Conservation (phyloP, 2,888 invertebrate species). For the Drosophila anomelani region DNA sequence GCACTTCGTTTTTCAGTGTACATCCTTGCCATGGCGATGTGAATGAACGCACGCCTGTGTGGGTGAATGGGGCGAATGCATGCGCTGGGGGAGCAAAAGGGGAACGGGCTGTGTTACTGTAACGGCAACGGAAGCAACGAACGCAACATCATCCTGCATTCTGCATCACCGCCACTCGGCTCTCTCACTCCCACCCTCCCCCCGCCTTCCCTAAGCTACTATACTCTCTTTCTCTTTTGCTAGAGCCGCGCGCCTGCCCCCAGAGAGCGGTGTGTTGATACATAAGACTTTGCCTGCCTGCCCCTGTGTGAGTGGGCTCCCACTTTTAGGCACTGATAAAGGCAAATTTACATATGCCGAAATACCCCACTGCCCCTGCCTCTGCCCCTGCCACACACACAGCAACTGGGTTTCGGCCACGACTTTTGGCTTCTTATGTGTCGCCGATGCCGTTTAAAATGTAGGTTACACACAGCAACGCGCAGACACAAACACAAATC, state of each 20-base stretch:
- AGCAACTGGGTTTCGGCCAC: conserved; percentile 60
- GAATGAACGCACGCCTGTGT: conserved; percentile 39
- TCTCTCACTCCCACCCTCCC: conserved; percentile 51
- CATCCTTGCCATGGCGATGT: conserved; percentile 29
- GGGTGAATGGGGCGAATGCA: conserved; percentile 11
- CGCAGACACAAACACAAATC: conserved; percentile 32
- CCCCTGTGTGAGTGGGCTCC: conserved; percentile 23
- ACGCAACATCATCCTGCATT: conserved; percentile 52
- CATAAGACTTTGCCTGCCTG: conserved; percentile 54
- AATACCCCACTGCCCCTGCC: conserved; percentile 19
- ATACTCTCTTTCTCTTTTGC: background rate
- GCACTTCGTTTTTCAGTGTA: conserved; percentile 17
- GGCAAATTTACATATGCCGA: conserved; percentile 67
- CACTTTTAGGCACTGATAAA: conserved; percentile 72
- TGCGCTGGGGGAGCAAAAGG: background rate
- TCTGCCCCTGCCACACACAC: background rate
- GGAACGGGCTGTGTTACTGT: conserved; percentile 32
- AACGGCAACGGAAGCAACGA: conserved; percentile 52
- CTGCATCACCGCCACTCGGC: conserved; percentile 29
- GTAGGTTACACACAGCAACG: conserved; percentile 76
- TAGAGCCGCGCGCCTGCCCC: conserved; percentile 61
- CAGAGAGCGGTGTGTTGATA: conserved; percentile 62
- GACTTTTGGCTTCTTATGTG: conserved; percentile 68
- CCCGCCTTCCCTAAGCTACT: background rate
- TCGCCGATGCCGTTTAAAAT: conserved; percentile 70